Percentiles rank a stretch among this genome's conserved stretches.
Evolutionary conservation across 2,113 vertebrate genomes (phyloP).

Genomic region (Atherinomorus stipes): DNA sequence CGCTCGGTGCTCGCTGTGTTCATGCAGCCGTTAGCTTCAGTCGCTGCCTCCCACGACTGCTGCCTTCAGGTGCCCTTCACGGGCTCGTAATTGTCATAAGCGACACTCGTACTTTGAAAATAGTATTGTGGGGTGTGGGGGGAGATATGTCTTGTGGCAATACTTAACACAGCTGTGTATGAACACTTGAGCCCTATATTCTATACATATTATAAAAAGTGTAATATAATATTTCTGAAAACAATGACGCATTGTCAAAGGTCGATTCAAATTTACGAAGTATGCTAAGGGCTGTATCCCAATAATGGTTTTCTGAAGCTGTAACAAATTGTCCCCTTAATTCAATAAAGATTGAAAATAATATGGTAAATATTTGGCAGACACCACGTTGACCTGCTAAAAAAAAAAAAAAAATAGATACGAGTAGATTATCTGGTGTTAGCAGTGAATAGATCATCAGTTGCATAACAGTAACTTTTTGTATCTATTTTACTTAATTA

Average conservation of each 20-base stretch:
- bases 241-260: slow-evolving; percentile 32
- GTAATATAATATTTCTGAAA: neutral
- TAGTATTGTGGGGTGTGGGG: neutral
- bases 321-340: neutral
- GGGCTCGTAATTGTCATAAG: neutral
- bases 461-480: too few relatives aligned
- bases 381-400: too few relatives aligned
- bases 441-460: too few relatives aligned
- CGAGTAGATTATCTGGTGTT: too few relatives aligned
- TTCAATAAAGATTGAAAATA: neutral
- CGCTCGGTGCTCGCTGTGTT: slow-evolving; percentile 1
- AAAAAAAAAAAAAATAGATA: too few relatives aligned
- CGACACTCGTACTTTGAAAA: neutral
- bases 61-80: slow-evolving; percentile 42
- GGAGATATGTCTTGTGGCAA: accelerated
- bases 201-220: accelerated
- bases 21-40: slow-evolving; percentile 17
- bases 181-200: neutral
- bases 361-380: too few relatives aligned
- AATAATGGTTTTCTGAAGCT: neutral
- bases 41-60: neutral
- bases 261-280: too few relatives aligned
- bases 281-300: too few relatives aligned
- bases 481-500: too few relatives aligned
- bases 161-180: neutral